Conservation (phyloP, 2,888 invertebrate species). For the Sinhomidia bicolor region DNA sequence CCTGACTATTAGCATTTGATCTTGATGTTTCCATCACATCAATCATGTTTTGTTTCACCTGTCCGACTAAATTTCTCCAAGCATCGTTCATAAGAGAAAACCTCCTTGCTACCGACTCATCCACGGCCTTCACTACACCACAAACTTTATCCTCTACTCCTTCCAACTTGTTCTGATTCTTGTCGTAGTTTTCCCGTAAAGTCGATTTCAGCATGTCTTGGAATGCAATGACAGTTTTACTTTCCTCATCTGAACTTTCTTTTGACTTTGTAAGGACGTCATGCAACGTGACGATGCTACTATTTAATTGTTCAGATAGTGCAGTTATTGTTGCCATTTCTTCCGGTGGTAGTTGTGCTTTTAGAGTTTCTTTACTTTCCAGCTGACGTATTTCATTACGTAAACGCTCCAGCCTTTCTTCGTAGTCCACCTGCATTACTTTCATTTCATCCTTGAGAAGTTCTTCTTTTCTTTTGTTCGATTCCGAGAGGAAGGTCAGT, state of each 20-base stretch:
- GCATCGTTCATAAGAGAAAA: conserved; percentile 64
- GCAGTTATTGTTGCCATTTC: conserved; percentile 28
- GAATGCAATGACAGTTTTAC: background rate
- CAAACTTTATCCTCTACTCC: conserved; percentile 43
- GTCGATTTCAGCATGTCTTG: conserved; percentile 23
- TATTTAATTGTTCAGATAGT: conserved; percentile 44
- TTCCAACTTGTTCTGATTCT: background rate
- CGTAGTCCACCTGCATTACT: conserved; percentile 77
- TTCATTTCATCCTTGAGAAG: conserved; percentile 85
- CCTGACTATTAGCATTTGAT: background rate
- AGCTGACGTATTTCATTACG: conserved; percentile 66
- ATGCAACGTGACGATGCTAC: conserved; percentile 14
- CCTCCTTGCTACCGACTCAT: conserved; percentile 52
- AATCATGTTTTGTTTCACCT: conserved; percentile 44
- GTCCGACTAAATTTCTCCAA: conserved; percentile 47
- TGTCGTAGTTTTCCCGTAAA: conserved; percentile 9
- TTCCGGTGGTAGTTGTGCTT: background rate
- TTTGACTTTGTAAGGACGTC: conserved; percentile 34
- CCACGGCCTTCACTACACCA: conserved; percentile 43
- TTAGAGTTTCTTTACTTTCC: conserved; percentile 26
- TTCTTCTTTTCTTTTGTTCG: conserved; percentile 84
- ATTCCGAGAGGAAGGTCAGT: conserved; percentile 73
- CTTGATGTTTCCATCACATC: conserved; percentile 30
- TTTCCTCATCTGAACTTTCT: background rate
- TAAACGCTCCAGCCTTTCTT: conserved; percentile 72